These are phyloP conservation scores for Halcyon chelicuti DNA, from an alignment of 2,797 vertebrate species.

Conservation along the genomic window DNA sequence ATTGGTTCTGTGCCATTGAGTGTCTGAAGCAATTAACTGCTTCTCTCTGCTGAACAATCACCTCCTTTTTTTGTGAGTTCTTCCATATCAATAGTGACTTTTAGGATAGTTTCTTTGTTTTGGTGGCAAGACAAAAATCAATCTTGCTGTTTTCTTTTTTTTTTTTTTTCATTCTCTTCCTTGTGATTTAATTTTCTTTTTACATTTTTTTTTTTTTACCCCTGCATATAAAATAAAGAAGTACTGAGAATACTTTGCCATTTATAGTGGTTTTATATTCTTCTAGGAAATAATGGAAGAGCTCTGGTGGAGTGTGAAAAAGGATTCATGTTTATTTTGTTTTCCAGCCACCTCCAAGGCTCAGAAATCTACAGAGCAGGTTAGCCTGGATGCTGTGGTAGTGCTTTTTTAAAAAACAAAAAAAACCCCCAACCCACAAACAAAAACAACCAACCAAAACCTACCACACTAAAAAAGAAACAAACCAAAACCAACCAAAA, in stretches of 20 bases:
- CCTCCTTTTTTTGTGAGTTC: constrained; percentile 18
- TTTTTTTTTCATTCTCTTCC: neutral
- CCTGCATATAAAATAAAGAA: neutral
- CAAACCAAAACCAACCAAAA: neutral
- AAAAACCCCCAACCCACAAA: neutral
- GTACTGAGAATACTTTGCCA: neutral
- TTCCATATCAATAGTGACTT: constrained; percentile 21
- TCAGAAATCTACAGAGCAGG: neutral
- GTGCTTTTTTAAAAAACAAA: neutral
- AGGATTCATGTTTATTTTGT: neutral
- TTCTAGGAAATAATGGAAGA: neutral
- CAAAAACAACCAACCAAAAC: neutral
- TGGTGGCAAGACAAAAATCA: neutral
- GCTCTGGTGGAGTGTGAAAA: neutral
- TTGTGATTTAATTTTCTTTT: neutral
- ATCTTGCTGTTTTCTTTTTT: neutral
- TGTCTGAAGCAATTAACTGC: constrained; percentile 59
- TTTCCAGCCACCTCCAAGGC: neutral
- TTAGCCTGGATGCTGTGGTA: neutral
- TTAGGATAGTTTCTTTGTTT: neutral
- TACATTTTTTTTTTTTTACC: neutral
- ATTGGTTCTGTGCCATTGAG: constrained; percentile 38
- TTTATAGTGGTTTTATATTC: neutral
- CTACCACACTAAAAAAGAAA: neutral
- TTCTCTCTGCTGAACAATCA: constrained; percentile 41